Base-by-base conservation (phyloP, 2,888 invertebrate genomes). In the Lasius fuliginosus region DNA sequence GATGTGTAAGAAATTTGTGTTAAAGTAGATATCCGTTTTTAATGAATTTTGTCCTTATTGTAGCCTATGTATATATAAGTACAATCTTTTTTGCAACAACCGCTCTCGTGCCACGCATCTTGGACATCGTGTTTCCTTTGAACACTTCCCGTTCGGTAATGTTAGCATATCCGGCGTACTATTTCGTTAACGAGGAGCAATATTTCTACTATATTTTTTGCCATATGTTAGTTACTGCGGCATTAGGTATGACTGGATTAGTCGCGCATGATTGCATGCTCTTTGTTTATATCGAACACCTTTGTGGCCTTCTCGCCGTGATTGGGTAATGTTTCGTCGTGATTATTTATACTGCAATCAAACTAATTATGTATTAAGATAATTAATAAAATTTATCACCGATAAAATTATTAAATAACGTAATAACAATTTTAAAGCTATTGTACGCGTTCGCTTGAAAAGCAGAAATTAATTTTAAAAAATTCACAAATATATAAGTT, bases 181-280 rank as follows among this genome's bases (percentile, higher is more conserved):
- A 77, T 9, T 77, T 77, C 15, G 23, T 77, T 18, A 40, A 77
- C 15, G 69, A 67, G 12, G 30, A 71, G 11, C 12, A 30, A 30
- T 77, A 77, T 42, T 77, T 71, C 23, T 71, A 68, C 9, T 69
- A 67, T 15, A 77, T 77, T 56, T 69, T 42, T 27, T 9, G 71
- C 9, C 77, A 77, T 30, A 27, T 56, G 53, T 9, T 56, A 42
- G 0, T 36, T 73, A 2, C 12, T 4, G 40, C 53, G 18, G n/a
- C 1, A 6, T 40, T 53, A 18, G 18, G 18, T 30, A 30, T 77
- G 71, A 77, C 71, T 3, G 68, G 71, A 30, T 1, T 77, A n/a
- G n/a, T 77, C 0, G 77, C 73, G 3, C 53, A 67, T 3, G 77
- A 77, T 1, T 58, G 53, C n/a, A 77, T 77, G 77, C 56, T 69